Conservation (phyloP, 2,113 vertebrate genomes). For the Brachirus orientalis region DNA sequence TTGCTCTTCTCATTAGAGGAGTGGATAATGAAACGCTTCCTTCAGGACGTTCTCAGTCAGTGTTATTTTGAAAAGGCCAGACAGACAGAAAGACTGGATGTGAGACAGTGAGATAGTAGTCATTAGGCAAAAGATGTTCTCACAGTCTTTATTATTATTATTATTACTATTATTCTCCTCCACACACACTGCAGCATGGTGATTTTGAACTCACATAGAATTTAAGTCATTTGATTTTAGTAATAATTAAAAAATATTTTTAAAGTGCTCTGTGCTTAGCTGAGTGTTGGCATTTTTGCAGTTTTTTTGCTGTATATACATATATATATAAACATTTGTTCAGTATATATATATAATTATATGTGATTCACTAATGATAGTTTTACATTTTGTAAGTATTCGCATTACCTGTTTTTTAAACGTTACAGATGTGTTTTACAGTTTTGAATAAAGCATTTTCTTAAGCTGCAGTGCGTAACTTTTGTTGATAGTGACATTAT, state of each 20-base stretch:
- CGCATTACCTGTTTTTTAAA: conserved; percentile 25
- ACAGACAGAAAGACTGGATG: conserved; percentile 38
- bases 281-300: conserved; percentile 20
- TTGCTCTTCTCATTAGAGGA: conserved; percentile 37
- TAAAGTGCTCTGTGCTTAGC: conserved; percentile 1
- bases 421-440: conserved; percentile 18
- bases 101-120: conserved; percentile 17
- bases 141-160: not conserved
- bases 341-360: conserved; percentile 23
- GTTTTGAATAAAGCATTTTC: conserved; percentile 23
- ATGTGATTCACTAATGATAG: conserved; percentile 34
- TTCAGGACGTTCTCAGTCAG: conserved; percentile 41
- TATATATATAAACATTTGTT: not conserved
- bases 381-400: conserved; percentile 30
- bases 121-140: conserved; percentile 24
- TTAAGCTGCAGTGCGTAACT: too few species aligned
- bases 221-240: conserved; percentile 16
- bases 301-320: not conserved
- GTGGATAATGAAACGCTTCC: conserved; percentile 48
- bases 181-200: not conserved
- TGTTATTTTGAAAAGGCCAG: conserved; percentile 46
- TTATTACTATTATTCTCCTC: not conserved
- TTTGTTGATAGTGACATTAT: too few species aligned
- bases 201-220: not conserved
- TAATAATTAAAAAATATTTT: conserved; percentile 8